Evolutionary conservation across 2,797 vertebrate genomes (phyloP).

Genomic region (Microhierax caerulescens): DNA sequence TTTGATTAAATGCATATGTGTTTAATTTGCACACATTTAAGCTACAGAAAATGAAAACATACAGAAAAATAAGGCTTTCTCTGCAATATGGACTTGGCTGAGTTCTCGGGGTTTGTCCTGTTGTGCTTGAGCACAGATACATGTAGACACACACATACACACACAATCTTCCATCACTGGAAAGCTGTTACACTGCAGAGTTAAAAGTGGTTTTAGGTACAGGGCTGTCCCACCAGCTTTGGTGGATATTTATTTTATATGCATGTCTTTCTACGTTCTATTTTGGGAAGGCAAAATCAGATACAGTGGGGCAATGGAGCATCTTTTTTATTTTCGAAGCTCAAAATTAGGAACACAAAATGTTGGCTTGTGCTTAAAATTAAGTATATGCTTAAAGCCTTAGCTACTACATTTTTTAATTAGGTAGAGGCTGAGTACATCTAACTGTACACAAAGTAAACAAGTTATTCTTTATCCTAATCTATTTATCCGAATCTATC

Average conservation of each 20-base stretch:
- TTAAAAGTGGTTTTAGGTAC: not conserved
- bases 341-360: not conserved
- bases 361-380: not conserved
- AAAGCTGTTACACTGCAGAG: not conserved
- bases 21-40: not conserved
- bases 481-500: not conserved
- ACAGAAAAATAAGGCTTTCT: not conserved
- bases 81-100: not conserved
- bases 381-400: not conserved
- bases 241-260: not conserved
- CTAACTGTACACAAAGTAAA: constrained; percentile 63
- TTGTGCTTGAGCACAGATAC: not conserved
- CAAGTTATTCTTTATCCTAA: not conserved
- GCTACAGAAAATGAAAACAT: not conserved
- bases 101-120: not conserved
- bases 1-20: not conserved
- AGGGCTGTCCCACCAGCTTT: not conserved
- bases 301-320: not conserved
- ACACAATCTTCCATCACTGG: not conserved
- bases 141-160: not conserved
- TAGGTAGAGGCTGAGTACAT: not conserved
- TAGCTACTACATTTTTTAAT: not conserved
- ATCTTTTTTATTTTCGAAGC: not conserved
- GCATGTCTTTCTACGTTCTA: not conserved
- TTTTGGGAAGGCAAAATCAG: not conserved